Evolutionary conservation across 2,113 vertebrate genomes (phyloP), one percentile per base, ranked within the genome.

Genomic region (Myrmophylax atrothorax): DNA sequence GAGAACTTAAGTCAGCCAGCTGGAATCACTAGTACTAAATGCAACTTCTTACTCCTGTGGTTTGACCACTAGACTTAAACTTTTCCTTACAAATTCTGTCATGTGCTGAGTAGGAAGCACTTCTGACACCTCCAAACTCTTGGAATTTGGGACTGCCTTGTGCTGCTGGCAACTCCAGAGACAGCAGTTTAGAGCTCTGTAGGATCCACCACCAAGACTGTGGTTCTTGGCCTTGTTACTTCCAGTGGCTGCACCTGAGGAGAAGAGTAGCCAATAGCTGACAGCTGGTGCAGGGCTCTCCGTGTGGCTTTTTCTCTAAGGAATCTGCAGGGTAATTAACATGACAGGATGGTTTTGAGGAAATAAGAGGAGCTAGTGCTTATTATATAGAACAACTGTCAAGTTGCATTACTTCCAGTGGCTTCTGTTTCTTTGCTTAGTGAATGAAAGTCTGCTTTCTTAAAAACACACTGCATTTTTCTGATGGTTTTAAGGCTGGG

Each of bases 241-340:
- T 97, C 91, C 84, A 89, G 88, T 93, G 77, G 59, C 68, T 93
- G 88, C 86, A 35, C 85, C 69, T 86, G 58, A 86, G 92, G 52
- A 80, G 94, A 78, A 79, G 93, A 94, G 55, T 74, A 84, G 72
- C 86, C 94, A 91, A n/a, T 70, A 85, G 93, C 77, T 92, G 92
- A 92, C 91, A 96, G 91, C 94, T 97, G 87, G 91, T 33, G 1
- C 90, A 85, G 89, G 85, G 73, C 73, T 88, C 44, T 64, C 91
- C 72, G 44, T 94, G 92, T 94, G 90, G 72, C 67, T 89, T 93
- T 81, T 85, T 58, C 67, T 84, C 67, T 33, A 47, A 95, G 87
- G 85, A 95, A 69, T 93, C 91, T 96, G 63, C 80, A 78, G 83
- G 72, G 58, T 93, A 92, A 94, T 97, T 94, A 96, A 96, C 69